Base-by-base conservation (phyloP, 2,113 vertebrate species). In the Emydura subglobosa region DNA sequence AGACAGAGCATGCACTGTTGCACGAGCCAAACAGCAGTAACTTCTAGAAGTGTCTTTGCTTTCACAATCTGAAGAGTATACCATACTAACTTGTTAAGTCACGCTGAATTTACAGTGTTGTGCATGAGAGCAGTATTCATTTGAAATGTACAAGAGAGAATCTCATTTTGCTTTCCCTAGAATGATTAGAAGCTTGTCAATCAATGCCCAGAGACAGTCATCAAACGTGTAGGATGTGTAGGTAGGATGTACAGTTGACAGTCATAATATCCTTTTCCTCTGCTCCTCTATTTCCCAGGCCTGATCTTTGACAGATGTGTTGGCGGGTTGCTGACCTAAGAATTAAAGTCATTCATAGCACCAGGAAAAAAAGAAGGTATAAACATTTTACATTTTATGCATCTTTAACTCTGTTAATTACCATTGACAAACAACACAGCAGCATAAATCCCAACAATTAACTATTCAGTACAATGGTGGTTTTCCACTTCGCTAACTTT, bases 401-500 rank as follows among this genome's bases (percentile, higher is more conserved):
- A 96, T 39, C 59, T 96, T 83, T 80, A 95, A 29, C 55, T 96
- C 89, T 91, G 83, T 87, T 97, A 96, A 87, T 95, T 97, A 68
- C n/a, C 96, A 94, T 55, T 91, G 88, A 97, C 88, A 91, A 21
- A 94, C 72, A 78, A 88, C 83, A 85, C 39, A 91, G 83, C 90
- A 87, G 3, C 68, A 96, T 96, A 96, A 90, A 97, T 91, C 93
- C 94, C 54, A 92, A 82, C 86, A 93, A 96, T 97, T 97, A 97
- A 82, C 96, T 91, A 92, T 96, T 96, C 85, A 96, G 83, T 95
- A 87, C 97, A 97, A 95, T 86, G 72, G 10, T 86, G 25, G 2
- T 61, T 96, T 97, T 96, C 96, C 85, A 96, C 51, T 97, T 96
- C 50, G 86, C 94, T 98, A 96, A 61, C 93, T 96, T 79, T 93